phyloP scores from a whole-genome alignment of 1,140 invertebrate species.

The Temnothorax curvispinosus region DNA sequence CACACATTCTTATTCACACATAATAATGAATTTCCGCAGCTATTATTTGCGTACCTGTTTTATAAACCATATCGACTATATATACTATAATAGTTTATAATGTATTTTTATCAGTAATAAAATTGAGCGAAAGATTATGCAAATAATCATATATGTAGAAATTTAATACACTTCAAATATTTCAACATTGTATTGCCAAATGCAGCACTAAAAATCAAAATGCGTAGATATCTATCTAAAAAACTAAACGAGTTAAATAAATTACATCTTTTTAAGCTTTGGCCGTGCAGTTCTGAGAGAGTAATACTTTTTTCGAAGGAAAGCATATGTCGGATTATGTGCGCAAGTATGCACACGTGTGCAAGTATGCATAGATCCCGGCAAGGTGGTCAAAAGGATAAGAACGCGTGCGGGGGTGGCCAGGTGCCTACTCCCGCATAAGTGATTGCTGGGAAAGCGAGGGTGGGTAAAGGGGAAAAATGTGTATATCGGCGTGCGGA shows the following conservation, averaged over 20 bases:
- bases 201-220: not conserved
- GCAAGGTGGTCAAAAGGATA: conserved; percentile 70
- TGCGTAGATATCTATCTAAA: not conserved
- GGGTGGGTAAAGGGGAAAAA: conserved; percentile 63
- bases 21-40: not conserved
- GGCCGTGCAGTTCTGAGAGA: not conserved
- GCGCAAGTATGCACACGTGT: conserved; percentile 52
- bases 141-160: not conserved
- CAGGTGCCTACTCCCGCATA: conserved; percentile 75
- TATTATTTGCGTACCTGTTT: not conserved
- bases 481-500: conserved; percentile 43
- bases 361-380: conserved; percentile 62
- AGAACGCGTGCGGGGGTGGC: conserved; percentile 73
- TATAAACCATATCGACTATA: not conserved
- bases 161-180: not conserved
- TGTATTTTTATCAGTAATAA: not conserved
- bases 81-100: not conserved
- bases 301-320: conserved; percentile 4
- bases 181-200: not conserved
- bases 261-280: conserved; percentile 4
- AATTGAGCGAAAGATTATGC: not conserved
- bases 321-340: conserved; percentile 44
- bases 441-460: conserved; percentile 68
- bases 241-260: conserved; percentile 1
- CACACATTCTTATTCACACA: not conserved